Evolutionary conservation across 2,888 invertebrate genomes (phyloP).

Genomic region (Agrenia bidenticulata): DNA sequence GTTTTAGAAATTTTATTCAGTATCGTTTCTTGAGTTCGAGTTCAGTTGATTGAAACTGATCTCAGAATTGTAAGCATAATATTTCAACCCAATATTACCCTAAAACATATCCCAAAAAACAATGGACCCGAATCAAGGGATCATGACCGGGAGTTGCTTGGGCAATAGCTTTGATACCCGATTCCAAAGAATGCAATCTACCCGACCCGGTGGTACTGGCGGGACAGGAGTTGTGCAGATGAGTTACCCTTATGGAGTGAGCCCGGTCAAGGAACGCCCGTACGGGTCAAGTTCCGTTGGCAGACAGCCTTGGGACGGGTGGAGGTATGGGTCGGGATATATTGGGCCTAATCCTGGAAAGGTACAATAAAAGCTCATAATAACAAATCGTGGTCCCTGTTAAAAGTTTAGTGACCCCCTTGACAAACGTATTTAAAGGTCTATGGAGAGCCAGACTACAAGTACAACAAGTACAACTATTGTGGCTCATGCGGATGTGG

Average conservation of each 20-base stretch:
- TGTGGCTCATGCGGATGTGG: constrained; percentile 32
- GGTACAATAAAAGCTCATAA: constrained; percentile 5
- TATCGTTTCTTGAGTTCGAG: no score
- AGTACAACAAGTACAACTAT: constrained; percentile 26
- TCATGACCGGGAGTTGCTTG: not conserved
- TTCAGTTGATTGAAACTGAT: no score
- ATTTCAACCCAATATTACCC: no score
- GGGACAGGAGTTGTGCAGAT: not conserved
- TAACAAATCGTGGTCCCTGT: not conserved
- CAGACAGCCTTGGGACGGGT: constrained; percentile 26
- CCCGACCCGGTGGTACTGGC: not conserved
- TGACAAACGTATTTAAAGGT: constrained; percentile 18
- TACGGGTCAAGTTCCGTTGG: constrained; percentile 20
- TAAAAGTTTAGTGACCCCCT: not conserved
- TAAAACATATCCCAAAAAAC: no score
- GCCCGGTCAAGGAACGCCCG: constrained; percentile 13
- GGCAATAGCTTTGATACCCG: not conserved
- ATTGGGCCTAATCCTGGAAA: constrained; percentile 19
- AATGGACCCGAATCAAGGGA: constrained; percentile 1
- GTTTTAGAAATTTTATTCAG: no score
- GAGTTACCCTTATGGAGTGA: constrained; percentile 20
- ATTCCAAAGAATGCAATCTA: not conserved
- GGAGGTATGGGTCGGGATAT: constrained; percentile 33
- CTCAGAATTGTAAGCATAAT: no score
- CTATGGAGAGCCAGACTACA: constrained; percentile 33